phyloP scores from a whole-genome alignment of 2,888 invertebrate species.

The Agrilus biguttatus region DNA sequence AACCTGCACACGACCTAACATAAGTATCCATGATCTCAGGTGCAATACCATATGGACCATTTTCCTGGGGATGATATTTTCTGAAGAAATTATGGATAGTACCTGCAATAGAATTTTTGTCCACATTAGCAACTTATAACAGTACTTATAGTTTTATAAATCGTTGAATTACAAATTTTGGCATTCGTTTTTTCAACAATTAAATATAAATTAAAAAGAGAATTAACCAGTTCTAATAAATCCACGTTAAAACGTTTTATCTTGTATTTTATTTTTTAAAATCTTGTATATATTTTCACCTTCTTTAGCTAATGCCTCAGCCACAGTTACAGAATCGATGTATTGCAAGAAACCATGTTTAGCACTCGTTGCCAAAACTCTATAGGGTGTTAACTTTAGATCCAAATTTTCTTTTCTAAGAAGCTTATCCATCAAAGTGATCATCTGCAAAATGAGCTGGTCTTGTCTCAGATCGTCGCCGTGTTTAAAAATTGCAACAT shows the following conservation, averaged over 20 bases:
- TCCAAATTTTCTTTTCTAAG: constrained; percentile 90
- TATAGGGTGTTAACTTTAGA: constrained; percentile 88
- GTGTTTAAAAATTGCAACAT: constrained; percentile 93
- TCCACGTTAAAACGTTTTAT: too few species aligned
- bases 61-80: constrained; percentile 78
- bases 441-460: constrained; percentile 94
- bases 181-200: background rate
- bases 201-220: background rate
- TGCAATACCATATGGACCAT: constrained; percentile 77
- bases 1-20: constrained; percentile 89
- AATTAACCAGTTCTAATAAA: too few species aligned
- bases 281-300: constrained; percentile 29
- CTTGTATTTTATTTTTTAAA: too few species aligned
- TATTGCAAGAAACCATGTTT: constrained; percentile 95
- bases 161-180: too few species aligned
- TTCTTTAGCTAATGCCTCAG: constrained; percentile 77
- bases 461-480: constrained; percentile 97
- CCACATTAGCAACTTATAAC: too few species aligned
- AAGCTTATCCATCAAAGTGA: constrained; percentile 94
- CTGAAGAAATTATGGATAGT: constrained; percentile 88
- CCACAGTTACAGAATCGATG: constrained; percentile 83
- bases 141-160: too few species aligned
- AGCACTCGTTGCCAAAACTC: constrained; percentile 88
- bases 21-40: constrained; percentile 97
- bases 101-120: constrained; percentile 47